Evolutionary conservation across 2,113 vertebrate species (phyloP).

Genomic region (Bambusicola thoracicus): DNA sequence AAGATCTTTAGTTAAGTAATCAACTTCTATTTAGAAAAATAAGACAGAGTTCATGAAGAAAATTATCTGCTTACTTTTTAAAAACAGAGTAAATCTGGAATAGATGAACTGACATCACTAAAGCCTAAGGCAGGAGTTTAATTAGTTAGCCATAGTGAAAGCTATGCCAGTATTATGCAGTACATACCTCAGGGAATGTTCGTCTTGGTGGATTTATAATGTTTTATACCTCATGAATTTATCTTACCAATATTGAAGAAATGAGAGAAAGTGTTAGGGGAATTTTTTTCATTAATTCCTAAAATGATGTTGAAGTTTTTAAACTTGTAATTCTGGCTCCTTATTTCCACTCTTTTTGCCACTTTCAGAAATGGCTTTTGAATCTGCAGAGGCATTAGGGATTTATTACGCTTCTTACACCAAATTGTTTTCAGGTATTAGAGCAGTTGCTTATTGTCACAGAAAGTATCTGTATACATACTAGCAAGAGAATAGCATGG

Average conservation of each 20-base stretch:
- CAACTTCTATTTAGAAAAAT: not conserved
- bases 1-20: not conserved
- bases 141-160: slow-evolving; percentile 11
- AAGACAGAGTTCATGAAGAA: not conserved
- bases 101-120: slow-evolving; percentile 10
- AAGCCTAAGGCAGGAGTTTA: slow-evolving; percentile 40
- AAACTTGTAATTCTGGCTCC: not conserved
- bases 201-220: slow-evolving; percentile 26
- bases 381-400: not conserved
- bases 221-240: not conserved
- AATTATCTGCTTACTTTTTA: not conserved
- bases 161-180: not conserved
- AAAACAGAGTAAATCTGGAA: slow-evolving; percentile 25
- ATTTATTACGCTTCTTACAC: not conserved
- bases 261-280: not conserved
- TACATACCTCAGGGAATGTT: not conserved
- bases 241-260: not conserved
- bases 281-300: slow-evolving; percentile 1
- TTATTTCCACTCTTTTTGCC: not conserved
- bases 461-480: not conserved
- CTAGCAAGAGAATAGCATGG: not conserved
- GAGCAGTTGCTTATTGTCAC: not conserved
- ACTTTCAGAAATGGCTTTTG: not conserved
- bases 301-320: not conserved
- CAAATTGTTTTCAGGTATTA: not conserved